Evolutionary conservation across 2,888 invertebrate genomes (phyloP), one percentile per base, ranked within the genome.

Genomic region (Ornithoptera alexandrae): DNA sequence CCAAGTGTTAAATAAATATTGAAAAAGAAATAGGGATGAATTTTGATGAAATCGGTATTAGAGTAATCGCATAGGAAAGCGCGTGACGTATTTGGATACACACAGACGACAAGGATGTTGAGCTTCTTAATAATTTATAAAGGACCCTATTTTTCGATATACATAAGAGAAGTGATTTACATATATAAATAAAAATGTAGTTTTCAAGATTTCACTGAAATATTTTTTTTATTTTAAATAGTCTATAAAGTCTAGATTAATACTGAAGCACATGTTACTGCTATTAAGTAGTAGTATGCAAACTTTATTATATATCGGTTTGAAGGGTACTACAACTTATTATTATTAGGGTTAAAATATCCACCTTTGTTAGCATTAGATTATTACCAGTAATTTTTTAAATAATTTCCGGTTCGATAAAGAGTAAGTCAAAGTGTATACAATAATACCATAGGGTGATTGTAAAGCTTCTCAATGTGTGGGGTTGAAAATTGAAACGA

Each of bases 11-110:
- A 88, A 88, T 87, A 86, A 88, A 90, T 89, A 90, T 89, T 86
- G 86, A 86, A 89, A 87, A 87, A 86, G 83, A 85, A 84, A 84
- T 42, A 77, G 73, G 73, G 76, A 84, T 89, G 88, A 86, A 87
- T 89, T 92, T 91, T 91, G 90, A 92, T 92, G 90, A 92, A 92
- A 90, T 85, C 79, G 88, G 92, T 81, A 92, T 92, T 92, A 92
- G 87, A 86, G 81, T 90, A 90, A 90, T 91, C 90, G 87, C 82
- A 79, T 85, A 84, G 86, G 88, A 90, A 90, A 90, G 87, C 84
- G 84, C 84, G 85, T 87, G 78, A 81, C 83, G 83, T 76, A 75
- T 71, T 58, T 15, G 1, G 70, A 71, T 73, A 87, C 85, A 86
- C 76, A 87, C 77, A 36, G 79, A 5, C 59, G 1, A 4, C n/a